Evolutionary conservation across 2,888 invertebrate genomes (phyloP), one percentile per base, ranked within the genome.

Genomic region (Bruchidius siliquastri): DNA sequence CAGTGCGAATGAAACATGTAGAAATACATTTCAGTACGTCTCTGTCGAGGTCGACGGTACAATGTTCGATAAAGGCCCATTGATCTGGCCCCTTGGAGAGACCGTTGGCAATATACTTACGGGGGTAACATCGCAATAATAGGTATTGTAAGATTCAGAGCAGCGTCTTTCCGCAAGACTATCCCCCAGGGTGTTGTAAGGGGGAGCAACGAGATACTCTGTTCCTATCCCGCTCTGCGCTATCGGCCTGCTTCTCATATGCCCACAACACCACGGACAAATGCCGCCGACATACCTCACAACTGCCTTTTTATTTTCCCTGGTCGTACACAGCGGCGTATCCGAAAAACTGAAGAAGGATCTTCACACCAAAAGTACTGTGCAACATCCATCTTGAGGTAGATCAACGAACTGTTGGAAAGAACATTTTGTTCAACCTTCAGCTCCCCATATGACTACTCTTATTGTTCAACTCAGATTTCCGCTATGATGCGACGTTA

Each of bases 71-170:
- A 49, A 49, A 49, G 49, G 49, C 49, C 18, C 49, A 49, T 49
- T 49, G 49, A 49, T 49, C 49, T 49, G 49, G 18, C 49, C 49
- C 49, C 49, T 49, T 49, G 18, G 49, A 49, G 49, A 49, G 49
- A 49, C 49, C 49, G 49, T 49, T 49, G 49, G 49, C 49, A 49
- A 49, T 49, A 49, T 69, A 69, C 69, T 69, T 69, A 49, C 26
- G 26, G 69, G 69, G 69, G 75, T 76, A 76, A 76, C 74, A 76
- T 80, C 82, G 82, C 83, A 84, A 84, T 84, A 84, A 84, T 82
- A 78, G 82, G 82, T 81, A 84, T 84, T 84, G 84, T 84, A 83
- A 82, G 81, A 81, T 81, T 82, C 79, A 81, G 82, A 82, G 84
- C 75, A 49, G 49, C 49, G 49, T 49, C 49, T 49, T 49, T 49